Conservation (phyloP, 1,140 invertebrate genomes). For the Drosophila rufa region DNA sequence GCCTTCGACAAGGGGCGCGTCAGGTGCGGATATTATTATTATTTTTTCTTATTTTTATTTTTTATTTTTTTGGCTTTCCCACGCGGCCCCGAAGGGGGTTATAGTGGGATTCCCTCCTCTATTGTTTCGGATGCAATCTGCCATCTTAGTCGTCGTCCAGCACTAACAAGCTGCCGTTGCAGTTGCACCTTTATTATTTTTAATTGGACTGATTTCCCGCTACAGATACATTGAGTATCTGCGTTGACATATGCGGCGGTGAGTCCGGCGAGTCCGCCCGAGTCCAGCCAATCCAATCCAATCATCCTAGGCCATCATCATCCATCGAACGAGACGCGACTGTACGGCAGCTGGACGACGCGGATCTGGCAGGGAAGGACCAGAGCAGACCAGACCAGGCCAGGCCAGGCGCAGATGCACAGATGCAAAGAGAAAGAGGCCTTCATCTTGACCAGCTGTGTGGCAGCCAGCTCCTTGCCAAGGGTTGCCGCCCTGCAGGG, state of each 20-base stretch:
- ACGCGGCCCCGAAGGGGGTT: slow-evolving; percentile 39
- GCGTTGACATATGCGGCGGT: slow-evolving; percentile 64
- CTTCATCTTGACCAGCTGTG: slow-evolving; percentile 50
- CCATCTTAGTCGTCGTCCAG: slow-evolving; percentile 59
- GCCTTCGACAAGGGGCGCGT: slow-evolving; percentile 47
- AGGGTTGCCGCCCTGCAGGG: slow-evolving; percentile 68
- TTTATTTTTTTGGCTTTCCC: slow-evolving; percentile 56
- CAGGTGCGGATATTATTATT: slow-evolving; percentile 57
- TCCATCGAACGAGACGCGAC: slow-evolving; percentile 29
- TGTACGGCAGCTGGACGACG: slow-evolving; percentile 30
- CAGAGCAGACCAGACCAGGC: neutral
- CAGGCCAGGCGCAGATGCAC: slow-evolving; percentile 11
- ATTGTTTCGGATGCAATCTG: slow-evolving; percentile 78
- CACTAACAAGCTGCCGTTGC: slow-evolving; percentile 70
- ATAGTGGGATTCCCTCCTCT: slow-evolving; percentile 25
- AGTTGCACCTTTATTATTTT: slow-evolving; percentile 79
- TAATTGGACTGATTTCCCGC: slow-evolving; percentile 81
- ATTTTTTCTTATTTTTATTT: neutral
- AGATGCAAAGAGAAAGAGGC: slow-evolving; percentile 5
- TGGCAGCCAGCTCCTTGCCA: slow-evolving; percentile 38
- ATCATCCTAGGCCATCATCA: slow-evolving; percentile 78
- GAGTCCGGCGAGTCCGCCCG: slow-evolving; percentile 23
- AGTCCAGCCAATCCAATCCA: slow-evolving; percentile 41
- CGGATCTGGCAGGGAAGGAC: slow-evolving; percentile 10
- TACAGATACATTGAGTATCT: slow-evolving; percentile 80